phyloP scores from a whole-genome alignment of 2,797 vertebrate species.

The Synaphobranchus kaupii region DNA sequence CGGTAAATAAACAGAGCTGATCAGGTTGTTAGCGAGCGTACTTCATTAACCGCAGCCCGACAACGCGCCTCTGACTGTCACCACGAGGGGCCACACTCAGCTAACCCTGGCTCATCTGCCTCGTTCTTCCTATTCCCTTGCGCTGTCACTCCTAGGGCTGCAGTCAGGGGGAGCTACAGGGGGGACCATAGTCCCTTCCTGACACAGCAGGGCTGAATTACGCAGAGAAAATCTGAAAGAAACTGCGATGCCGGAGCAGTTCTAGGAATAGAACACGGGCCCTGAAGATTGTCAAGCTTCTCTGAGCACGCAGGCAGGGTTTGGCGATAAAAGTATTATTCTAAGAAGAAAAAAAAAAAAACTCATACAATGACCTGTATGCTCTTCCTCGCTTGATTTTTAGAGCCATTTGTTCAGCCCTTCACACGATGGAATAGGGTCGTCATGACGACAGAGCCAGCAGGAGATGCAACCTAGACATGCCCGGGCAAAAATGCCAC shows the following conservation, averaged over 20 bases:
- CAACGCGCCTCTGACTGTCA: not conserved
- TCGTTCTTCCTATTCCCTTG: no score
- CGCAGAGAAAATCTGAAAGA: no score
- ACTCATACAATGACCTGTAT: conserved; percentile 27
- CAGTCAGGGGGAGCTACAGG: not conserved
- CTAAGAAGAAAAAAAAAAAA: conserved; percentile 1
- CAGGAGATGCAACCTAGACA: conserved; percentile 35
- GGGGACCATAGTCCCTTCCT: not conserved
- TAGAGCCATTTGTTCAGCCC: not conserved
- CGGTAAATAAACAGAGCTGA: conserved; percentile 3
- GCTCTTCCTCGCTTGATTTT: conserved; percentile 13
- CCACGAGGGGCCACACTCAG: not conserved
- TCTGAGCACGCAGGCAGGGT: no score
- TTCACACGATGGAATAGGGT: conserved; percentile 33
- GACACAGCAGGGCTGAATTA: not conserved
- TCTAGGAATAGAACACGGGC: not conserved
- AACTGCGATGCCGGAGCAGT: not conserved
- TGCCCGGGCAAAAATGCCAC: conserved; percentile 49
- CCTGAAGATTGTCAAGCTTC: not conserved
- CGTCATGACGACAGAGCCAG: conserved; percentile 38
- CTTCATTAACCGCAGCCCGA: not conserved
- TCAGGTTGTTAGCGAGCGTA: not conserved
- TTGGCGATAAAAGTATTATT: not conserved
- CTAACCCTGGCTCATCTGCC: not conserved
- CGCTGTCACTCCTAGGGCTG: not conserved